Base-by-base conservation (phyloP, 2,888 invertebrate species). In the Perdita meconis region DNA sequence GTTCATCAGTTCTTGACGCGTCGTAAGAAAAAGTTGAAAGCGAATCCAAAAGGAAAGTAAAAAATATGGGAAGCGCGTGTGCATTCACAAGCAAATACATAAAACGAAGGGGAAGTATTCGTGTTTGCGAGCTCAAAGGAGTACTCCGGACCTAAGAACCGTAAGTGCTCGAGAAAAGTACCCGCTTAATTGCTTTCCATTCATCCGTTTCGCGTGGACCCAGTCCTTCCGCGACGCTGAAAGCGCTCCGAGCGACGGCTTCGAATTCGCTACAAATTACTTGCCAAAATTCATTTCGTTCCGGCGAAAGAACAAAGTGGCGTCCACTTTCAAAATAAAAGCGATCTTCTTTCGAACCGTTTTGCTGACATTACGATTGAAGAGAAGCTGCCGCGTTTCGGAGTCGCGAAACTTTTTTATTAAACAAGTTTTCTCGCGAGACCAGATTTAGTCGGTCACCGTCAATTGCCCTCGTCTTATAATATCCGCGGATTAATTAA, bases 181-280 rank as follows among this genome's bases (percentile, higher is more conserved):
- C 55, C 83, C 55, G 44, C 67, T 68, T 82, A 82, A 83, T 82
- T 83, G 75, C 72, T 80, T 82, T 82, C 71, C 71, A 67, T 83
- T 82, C 83, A 66, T 68, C 51, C 68, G 68, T 68, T 66, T 64
- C 63, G 24, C 67, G 42, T 40, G 38, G 55, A 44, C 50, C 30
- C 34, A 38, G 50, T 51, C 50, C 24, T 38, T 50, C 55, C 16
- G 26, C 4, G 12, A 1, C 30, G 69, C 1, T 16, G 36, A 30
- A 69, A 64, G 38, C 67, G 19, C 6, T 30, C 10, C 12, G 0
- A 53, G 22, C 24, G 10, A 0, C 34, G 2, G 10, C 16, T 36
- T 0, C 50, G 26, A 57, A 74, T 51, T 63, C 26, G n/a, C 44
- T 44, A 22, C 51, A 44, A 76, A 61, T 60, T 50, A 47, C 66